Evolutionary conservation across 1,140 invertebrate genomes (phyloP).

Genomic region (Lordiphosa mommai): DNA sequence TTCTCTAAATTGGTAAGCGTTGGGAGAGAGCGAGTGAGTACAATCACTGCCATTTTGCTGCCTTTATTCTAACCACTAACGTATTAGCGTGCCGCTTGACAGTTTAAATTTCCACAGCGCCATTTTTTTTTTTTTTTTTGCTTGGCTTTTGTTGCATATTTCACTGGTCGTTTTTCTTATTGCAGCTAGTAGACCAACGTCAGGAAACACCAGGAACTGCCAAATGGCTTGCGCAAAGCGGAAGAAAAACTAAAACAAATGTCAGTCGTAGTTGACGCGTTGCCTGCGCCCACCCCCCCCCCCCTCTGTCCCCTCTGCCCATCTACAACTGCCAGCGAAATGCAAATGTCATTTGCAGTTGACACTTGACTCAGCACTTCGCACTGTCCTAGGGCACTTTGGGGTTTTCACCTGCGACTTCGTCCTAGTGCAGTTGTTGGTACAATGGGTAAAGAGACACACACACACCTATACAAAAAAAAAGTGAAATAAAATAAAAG

Average conservation of each 20-base stretch:
- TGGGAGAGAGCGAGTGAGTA: too few species aligned
- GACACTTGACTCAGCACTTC: conserved; percentile 78
- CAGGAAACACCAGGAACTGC: conserved; percentile 68
- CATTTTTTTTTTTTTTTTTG: too few species aligned
- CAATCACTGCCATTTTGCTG: too few species aligned
- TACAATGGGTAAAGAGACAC: conserved; percentile 44
- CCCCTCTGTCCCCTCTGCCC: neutral
- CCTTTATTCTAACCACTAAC: conserved; percentile 17
- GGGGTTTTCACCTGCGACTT: conserved; percentile 69
- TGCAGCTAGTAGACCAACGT: conserved; percentile 8
- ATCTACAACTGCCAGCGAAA: conserved; percentile 65
- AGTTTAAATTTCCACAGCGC: conserved; percentile 61
- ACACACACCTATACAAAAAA: conserved; percentile 31
- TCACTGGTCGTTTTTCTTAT: conserved; percentile 21
- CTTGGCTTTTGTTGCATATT: conserved; percentile 54
- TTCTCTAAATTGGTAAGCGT: too few species aligned
- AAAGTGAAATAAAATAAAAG: conserved; percentile 19
- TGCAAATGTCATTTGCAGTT: conserved; percentile 78
- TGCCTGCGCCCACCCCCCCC: conserved; percentile 36
- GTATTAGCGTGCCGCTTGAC: conserved; percentile 51
- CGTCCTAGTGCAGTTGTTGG: conserved; percentile 33
- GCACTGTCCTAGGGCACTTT: conserved; percentile 75
- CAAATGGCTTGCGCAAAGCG: conserved; percentile 75
- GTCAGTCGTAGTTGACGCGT: conserved; percentile 75
- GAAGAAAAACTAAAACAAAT: conserved; percentile 78